Evolutionary conservation across 2,888 invertebrate genomes (phyloP).

Genomic region (Ornithoptera alexandrae): DNA sequence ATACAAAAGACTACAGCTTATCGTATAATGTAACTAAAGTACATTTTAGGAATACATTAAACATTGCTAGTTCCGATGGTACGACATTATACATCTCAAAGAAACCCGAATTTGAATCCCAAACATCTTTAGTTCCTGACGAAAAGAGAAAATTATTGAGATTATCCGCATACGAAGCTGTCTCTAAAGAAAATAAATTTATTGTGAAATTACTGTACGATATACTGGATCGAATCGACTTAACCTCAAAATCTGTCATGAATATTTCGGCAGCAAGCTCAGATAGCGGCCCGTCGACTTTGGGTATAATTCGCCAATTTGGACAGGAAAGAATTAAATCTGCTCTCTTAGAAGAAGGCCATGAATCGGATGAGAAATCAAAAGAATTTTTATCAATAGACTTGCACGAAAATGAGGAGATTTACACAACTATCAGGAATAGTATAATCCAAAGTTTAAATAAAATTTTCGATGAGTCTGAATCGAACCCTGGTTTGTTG

Average conservation of each 20-base stretch:
- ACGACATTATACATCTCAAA: conserved; percentile 39
- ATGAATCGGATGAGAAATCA: background rate
- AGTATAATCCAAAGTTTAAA: conserved; percentile 34
- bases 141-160: conserved; percentile 45
- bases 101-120: conserved; percentile 36
- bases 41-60: conserved; percentile 34
- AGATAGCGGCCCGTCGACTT: conserved; percentile 24
- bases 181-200: conserved; percentile 45
- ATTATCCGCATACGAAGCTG: conserved; percentile 33
- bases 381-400: conserved; percentile 28
- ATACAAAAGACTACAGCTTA: conserved; percentile 28
- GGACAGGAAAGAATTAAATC: conserved; percentile 42
- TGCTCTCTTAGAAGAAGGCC: conserved; percentile 6
- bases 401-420: conserved; percentile 33
- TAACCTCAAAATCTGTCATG: conserved; percentile 20
- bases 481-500: conserved; percentile 10
- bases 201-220: conserved; percentile 51
- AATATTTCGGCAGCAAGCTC: conserved; percentile 21
- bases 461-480: conserved; percentile 31
- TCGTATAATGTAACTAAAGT: conserved; percentile 33
- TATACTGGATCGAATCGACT: conserved; percentile 42
- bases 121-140: conserved; percentile 46
- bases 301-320: conserved; percentile 38
- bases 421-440: conserved; percentile 36
- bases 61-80: conserved; percentile 18